These are phyloP conservation scores for Dermolepida albohirtum DNA, from an alignment of 2,888 invertebrate genomes.

Conservation along the genomic window DNA sequence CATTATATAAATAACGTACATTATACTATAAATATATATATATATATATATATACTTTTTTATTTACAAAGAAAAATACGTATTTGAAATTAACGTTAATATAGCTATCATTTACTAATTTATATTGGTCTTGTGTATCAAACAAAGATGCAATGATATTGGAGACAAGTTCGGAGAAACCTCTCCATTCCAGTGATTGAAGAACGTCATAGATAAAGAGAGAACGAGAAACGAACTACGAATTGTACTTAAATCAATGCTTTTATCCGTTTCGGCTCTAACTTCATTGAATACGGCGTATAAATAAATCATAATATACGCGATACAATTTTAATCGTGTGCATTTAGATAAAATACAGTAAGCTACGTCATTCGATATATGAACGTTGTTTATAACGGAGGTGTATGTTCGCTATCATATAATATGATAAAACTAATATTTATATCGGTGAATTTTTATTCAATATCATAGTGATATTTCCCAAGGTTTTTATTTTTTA, in stretches of 20 bases:
- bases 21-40: too few relatives aligned
- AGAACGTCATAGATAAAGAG: too few relatives aligned
- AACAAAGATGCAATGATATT: too few relatives aligned
- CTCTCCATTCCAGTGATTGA: too few relatives aligned
- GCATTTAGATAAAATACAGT: conserved; percentile 31
- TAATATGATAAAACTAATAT: conserved; percentile 33
- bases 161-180: too few relatives aligned
- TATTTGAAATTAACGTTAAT: too few relatives aligned
- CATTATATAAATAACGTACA: too few relatives aligned
- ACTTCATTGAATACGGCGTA: conserved; percentile 20
- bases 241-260: conserved; percentile 22
- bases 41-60: too few relatives aligned
- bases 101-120: too few relatives aligned
- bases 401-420: conserved; percentile 3
- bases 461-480: conserved; percentile 16
- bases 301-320: conserved; percentile 30
- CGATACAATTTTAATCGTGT: conserved; percentile 26
- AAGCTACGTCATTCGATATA: conserved; percentile 17
- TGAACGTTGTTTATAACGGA: conserved; percentile 21
- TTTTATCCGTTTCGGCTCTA: conserved; percentile 30
- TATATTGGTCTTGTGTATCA: too few relatives aligned
- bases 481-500: conserved; percentile 7
- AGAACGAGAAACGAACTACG: too few relatives aligned
- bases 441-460: conserved; percentile 27
- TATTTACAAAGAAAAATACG: too few relatives aligned